Evolutionary conservation across 1,140 invertebrate genomes (phyloP).

Genomic region (Pogonomyrmex barbatus): DNA sequence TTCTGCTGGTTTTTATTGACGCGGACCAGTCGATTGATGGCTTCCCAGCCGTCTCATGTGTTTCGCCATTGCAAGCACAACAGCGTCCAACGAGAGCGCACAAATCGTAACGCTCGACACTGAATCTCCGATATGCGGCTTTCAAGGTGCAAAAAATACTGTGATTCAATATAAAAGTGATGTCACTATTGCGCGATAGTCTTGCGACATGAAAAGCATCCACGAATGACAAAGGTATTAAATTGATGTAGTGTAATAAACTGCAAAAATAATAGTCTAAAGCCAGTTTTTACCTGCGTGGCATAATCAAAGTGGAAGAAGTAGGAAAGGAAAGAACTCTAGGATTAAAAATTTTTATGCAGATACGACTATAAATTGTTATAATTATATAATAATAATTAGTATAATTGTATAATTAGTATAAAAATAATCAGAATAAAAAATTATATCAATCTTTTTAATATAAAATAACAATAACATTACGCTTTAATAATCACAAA

Average conservation of each 20-base stretch:
- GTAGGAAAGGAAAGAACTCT: neutral
- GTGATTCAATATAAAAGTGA: neutral
- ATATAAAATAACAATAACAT: neutral
- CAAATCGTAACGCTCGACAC: slow-evolving; percentile 25
- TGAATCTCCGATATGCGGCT: slow-evolving; percentile 43
- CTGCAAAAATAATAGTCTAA: slow-evolving; percentile 23
- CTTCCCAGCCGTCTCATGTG: slow-evolving; percentile 19
- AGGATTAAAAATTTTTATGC: neutral
- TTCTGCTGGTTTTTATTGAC: slow-evolving; percentile 46
- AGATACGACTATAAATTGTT: neutral
- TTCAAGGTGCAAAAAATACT: slow-evolving; percentile 36
- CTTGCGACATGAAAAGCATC: neutral
- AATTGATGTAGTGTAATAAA: slow-evolving; percentile 48
- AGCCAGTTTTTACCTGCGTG: neutral
- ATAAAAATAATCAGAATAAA: neutral
- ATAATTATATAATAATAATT: too few species aligned
- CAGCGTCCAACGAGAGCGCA: slow-evolving; percentile 2
- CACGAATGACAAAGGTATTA: slow-evolving; percentile 13
- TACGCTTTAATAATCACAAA: neutral
- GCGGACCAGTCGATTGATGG: slow-evolving; percentile 44
- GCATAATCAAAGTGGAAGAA: slow-evolving; percentile 29
- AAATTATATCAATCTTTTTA: neutral
- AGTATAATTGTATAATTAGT: neutral
- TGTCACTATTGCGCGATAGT: neutral
- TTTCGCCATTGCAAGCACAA: slow-evolving; percentile 14